These are phyloP conservation scores for Protobothrops flavoviridis DNA, from an alignment of 2,113 vertebrate species.

Conservation along the genomic window DNA sequence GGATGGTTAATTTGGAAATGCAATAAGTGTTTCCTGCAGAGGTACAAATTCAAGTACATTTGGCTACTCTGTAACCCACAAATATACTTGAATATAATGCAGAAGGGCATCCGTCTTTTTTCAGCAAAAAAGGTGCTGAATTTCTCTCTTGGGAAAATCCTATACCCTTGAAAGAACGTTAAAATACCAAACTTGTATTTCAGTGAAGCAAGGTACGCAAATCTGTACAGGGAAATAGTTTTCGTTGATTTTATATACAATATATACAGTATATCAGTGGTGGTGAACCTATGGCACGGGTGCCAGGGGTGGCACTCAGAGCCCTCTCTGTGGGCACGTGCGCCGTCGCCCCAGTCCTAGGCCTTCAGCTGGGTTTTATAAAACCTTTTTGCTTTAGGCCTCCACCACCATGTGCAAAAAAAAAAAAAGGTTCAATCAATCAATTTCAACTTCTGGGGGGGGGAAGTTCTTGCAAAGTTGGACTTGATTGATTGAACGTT, in stretches of 20 bases:
- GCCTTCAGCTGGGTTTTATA: no score
- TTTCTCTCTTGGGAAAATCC: slow-evolving; percentile 19
- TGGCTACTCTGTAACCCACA: slow-evolving; percentile 41
- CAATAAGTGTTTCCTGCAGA: slow-evolving; percentile 38
- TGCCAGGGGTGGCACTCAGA: no score
- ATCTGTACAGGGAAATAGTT: background rate
- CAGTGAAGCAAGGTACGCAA: background rate
- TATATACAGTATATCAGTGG: no score
- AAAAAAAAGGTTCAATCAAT: no score
- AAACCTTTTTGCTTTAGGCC: no score
- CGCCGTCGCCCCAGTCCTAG: no score
- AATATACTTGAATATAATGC: background rate
- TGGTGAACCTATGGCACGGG: no score
- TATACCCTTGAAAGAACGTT: background rate
- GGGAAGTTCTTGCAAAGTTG: no score
- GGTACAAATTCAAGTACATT: slow-evolving; percentile 48
- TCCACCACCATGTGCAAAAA: no score
- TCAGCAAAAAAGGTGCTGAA: background rate
- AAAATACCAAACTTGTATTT: background rate
- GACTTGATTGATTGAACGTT: no score
- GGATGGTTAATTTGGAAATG: slow-evolving; percentile 52
- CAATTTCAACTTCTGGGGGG: no score
- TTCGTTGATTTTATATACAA: background rate
- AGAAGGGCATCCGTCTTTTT: background rate
- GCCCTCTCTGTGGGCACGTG: no score